Evolutionary conservation across 2,888 invertebrate genomes (phyloP), one percentile per base, ranked within the genome.

Genomic region (Amphipoea lucens): DNA sequence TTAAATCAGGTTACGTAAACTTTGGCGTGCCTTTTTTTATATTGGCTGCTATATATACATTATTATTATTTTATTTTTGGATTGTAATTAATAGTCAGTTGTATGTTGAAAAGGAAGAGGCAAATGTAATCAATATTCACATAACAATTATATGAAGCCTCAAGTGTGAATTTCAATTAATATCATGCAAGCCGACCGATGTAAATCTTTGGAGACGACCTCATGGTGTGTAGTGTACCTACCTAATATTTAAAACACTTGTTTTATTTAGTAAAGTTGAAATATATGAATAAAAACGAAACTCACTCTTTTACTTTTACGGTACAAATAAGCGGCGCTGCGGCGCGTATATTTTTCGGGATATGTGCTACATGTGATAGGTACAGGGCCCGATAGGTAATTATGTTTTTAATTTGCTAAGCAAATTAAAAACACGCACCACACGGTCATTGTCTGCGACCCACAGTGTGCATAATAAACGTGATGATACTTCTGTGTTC

Each of bases 11-110:
- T 36, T 60, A 89, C 62, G 7, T 75, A 11, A 14, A 36, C n/a
- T 92, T 91, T 84, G 91, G 89, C 5, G 11, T 81, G 17, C 1
- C 48, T 70, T 91, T 86, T 79, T 48, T 91, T 70, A 23, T 86
- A 17, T n/a, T 90, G 23, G 85, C 83, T 54, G 23, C 77, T 68
- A 12, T 88, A 1, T 87, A 90, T 76, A 83, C 84, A 23, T 29
- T 85, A 45, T 62, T 91, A 66, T 83, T 90, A 65, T 57, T 90
- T 7, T 92, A 92, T 81, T 92, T 92, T 85, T 92, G 93, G 93
- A 84, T 92, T 76, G 81, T 92, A 51, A 88, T 92, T 65, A 88
- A 90, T 69, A 92, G 92, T 82, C 81, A 87, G 68, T 78, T 90
- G 63, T 84, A 80, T 77, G 57, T 68, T 12, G 84, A 83, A 74